phyloP scores from a whole-genome alignment of 2,797 vertebrate genomes.

The Euphonia xanthogaster region DNA sequence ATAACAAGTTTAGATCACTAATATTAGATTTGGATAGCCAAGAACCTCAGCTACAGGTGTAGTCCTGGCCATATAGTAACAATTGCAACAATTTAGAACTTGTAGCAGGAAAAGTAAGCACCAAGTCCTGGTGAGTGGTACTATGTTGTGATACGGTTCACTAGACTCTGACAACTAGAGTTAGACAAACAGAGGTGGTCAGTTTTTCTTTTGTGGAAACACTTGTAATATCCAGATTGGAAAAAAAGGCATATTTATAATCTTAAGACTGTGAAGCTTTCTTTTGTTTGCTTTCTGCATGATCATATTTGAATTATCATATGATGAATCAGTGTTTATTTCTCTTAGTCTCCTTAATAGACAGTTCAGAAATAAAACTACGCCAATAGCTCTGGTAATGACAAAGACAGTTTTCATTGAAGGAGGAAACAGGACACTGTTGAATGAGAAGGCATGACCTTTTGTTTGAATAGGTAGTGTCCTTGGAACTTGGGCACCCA shows the following conservation, averaged over 20 bases:
- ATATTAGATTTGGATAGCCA: neutral
- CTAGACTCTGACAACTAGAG: neutral
- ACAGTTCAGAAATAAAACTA: neutral
- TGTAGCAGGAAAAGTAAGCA: neutral
- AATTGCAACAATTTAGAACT: neutral
- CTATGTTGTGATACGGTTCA: neutral
- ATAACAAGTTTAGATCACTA: neutral
- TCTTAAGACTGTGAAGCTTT: neutral
- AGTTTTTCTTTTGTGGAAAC: neutral
- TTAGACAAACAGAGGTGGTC: neutral
- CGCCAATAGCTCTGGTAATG: neutral
- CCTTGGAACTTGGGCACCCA: neutral
- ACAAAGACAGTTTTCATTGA: neutral
- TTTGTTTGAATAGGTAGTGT: neutral
- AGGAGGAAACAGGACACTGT: neutral
- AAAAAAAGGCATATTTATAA: neutral
- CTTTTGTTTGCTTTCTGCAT: neutral
- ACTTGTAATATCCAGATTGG: neutral
- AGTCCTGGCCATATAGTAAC: neutral
- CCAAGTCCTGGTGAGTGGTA: neutral
- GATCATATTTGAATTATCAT: neutral
- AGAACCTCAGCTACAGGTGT: neutral
- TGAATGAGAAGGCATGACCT: neutral
- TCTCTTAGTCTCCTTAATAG: neutral
- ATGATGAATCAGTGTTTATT: neutral